phyloP scores from a whole-genome alignment of 2,888 invertebrate genomes.

The Salpingus planirostris region DNA sequence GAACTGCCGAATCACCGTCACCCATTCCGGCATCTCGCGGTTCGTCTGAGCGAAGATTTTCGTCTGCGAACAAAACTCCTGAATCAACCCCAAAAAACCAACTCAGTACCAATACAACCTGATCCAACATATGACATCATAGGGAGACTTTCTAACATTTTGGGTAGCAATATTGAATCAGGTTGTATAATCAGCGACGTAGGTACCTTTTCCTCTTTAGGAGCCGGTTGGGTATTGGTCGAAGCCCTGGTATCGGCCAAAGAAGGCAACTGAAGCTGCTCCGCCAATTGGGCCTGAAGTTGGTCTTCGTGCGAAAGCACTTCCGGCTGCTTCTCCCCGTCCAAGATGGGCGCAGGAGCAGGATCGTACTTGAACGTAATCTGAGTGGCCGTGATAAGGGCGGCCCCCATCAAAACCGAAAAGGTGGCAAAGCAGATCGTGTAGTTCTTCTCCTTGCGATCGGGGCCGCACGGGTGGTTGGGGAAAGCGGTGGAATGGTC shows the following conservation, averaged over 20 bases:
- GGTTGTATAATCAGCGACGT: too few species aligned
- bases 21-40: conserved; percentile 87
- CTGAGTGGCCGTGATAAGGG: conserved; percentile 85
- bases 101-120: too few species aligned
- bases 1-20: conserved; percentile 82
- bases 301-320: conserved; percentile 61
- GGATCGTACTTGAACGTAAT: conserved; percentile 63
- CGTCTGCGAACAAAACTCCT: too few species aligned
- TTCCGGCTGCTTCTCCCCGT: conserved; percentile 34
- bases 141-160: conserved; percentile 1
- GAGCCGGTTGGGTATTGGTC: conserved; percentile 36
- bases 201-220: conserved; percentile 48
- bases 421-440: conserved; percentile 98
- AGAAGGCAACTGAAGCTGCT: conserved; percentile 73
- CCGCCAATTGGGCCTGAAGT: conserved; percentile 74
- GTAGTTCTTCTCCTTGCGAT: conserved; percentile 92
- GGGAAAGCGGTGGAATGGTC: conserved; percentile 96
- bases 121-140: conserved; percentile 1
- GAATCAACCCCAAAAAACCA: too few species aligned
- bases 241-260: conserved; percentile 58
- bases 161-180: too few species aligned
- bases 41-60: conserved; percentile 89
- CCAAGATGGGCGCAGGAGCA: conserved; percentile 13
- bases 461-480: conserved; percentile 83
- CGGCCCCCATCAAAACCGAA: conserved; percentile 92